These are phyloP conservation scores for Conus betulinus DNA, from an alignment of 1,140 invertebrate species.

Conservation along the genomic window DNA sequence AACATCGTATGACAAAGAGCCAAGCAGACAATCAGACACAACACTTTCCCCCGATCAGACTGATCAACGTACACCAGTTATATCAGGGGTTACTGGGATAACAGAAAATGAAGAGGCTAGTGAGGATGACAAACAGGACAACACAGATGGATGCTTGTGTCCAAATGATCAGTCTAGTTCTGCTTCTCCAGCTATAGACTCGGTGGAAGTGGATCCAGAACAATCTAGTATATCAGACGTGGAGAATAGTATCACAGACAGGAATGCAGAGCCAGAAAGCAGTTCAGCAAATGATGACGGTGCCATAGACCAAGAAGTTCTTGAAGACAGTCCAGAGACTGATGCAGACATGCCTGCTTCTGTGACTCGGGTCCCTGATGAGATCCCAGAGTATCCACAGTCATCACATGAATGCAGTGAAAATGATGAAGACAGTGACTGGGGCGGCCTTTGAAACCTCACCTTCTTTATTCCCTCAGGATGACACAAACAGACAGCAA, in stretches of 20 bases:
- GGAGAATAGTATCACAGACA: neutral
- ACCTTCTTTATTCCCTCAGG: neutral
- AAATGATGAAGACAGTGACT: constrained; percentile 27
- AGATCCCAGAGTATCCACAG: neutral
- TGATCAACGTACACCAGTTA: neutral
- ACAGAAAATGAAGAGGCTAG: neutral
- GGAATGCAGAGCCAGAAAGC: neutral
- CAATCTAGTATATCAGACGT: neutral
- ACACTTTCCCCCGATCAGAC: neutral
- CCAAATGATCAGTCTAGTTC: neutral
- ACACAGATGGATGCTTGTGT: neutral
- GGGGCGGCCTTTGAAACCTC: constrained; percentile 23
- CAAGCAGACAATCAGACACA: constrained; percentile 12
- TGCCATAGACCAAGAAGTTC: neutral
- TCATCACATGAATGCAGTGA: neutral
- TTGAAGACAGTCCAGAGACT: neutral
- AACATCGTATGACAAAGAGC: neutral
- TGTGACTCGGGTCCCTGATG: neutral
- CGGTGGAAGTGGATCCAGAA: neutral
- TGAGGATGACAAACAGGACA: neutral
- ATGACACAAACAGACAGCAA: neutral
- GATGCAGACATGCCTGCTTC: neutral
- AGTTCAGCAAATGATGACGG: neutral
- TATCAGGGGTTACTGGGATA: neutral
- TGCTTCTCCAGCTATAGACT: neutral